Evolutionary conservation across 2,888 invertebrate genomes (phyloP).

Genomic region (Macaria liturata): DNA sequence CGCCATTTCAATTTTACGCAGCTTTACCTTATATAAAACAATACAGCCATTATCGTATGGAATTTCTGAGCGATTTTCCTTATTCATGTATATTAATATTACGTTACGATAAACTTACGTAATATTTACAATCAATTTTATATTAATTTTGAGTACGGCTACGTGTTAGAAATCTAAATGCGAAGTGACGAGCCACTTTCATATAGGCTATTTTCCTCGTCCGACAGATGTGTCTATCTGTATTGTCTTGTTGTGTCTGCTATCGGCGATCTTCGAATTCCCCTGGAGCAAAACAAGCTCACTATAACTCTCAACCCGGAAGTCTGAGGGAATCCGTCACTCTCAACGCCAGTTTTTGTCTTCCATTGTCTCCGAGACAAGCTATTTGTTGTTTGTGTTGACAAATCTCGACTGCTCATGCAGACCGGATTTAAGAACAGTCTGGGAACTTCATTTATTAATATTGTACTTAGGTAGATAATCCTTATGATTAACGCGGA

Average conservation of each 20-base stretch:
- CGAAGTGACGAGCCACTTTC: not conserved
- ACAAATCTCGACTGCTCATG: conserved; percentile 54
- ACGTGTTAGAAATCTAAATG: too few relatives aligned
- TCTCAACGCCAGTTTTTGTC: conserved; percentile 44
- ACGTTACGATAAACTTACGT: too few relatives aligned
- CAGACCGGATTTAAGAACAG: conserved; percentile 34
- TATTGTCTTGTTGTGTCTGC: conserved; percentile 19
- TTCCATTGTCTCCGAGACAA: conserved; percentile 45
- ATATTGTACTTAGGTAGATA: conserved; percentile 5
- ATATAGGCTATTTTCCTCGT: conserved; percentile 2
- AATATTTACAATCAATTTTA: too few relatives aligned
- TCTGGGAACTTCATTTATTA: conserved; percentile 22
- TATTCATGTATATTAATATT: too few relatives aligned
- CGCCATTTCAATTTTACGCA: conserved; percentile 1
- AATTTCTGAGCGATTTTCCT: too few relatives aligned
- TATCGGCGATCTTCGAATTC: conserved; percentile 30
- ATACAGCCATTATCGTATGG: too few relatives aligned
- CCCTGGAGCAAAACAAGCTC: conserved; percentile 31
- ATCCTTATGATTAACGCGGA: conserved; percentile 14
- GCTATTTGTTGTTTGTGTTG: conserved; percentile 57
- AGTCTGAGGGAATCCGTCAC: conserved; percentile 43
- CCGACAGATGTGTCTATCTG: conserved; percentile 15
- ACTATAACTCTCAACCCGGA: conserved; percentile 42
- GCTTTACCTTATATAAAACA: not conserved
- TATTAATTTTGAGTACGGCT: too few relatives aligned